A percentile compares a stretch with the other conserved stretches of the same genome.
These are phyloP conservation scores for Mizuhopecten yessoensis DNA, from an alignment of 1,140 invertebrate species.

Conservation along the genomic window DNA sequence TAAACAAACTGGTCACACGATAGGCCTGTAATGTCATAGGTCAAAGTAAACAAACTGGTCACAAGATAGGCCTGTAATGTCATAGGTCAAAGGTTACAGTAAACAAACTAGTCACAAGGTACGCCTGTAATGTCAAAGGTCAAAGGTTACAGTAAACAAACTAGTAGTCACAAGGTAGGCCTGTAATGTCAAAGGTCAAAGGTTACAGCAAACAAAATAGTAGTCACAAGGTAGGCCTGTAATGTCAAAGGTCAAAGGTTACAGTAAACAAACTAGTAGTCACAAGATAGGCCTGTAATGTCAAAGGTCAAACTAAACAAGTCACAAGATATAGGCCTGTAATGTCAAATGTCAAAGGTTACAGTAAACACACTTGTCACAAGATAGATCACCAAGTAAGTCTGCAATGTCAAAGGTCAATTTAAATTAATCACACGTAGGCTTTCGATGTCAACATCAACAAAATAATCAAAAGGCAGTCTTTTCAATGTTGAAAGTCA, in stretches of 20 bases:
- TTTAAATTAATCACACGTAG: neutral
- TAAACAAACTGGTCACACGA: neutral
- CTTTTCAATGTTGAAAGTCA: too few relatives aligned
- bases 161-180: too few relatives aligned
- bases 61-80: too few relatives aligned
- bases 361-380: too few relatives aligned
- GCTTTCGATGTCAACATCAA: neutral
- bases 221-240: constrained; percentile 80
- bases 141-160: too few relatives aligned
- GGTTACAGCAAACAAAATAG: constrained; percentile 81
- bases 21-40: neutral
- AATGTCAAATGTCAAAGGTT: too few relatives aligned
- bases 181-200: too few relatives aligned
- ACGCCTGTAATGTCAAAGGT: too few relatives aligned
- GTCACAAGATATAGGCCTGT: neutral
- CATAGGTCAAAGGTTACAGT: neutral
- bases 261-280: neutral
- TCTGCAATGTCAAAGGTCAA: neutral
- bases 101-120: too few relatives aligned
- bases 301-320: neutral
- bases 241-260: constrained; percentile 59
- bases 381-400: too few relatives aligned
- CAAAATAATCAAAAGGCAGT: too few relatives aligned
- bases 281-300: neutral
- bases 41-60: too few relatives aligned